phyloP scores from a whole-genome alignment of 2,113 vertebrate genomes.

The Poecile atricapillus region DNA sequence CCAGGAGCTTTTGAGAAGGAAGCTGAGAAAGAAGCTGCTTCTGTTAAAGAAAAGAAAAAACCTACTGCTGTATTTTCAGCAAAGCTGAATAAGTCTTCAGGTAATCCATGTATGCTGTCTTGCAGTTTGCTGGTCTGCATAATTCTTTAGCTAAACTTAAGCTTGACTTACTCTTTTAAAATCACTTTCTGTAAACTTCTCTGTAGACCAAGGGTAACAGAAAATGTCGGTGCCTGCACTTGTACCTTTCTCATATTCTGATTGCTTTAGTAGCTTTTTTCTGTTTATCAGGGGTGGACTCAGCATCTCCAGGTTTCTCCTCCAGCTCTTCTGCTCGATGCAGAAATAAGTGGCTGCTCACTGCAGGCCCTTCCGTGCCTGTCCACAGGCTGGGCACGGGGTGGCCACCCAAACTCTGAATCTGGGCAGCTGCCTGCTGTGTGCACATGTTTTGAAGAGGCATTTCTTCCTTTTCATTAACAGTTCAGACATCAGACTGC shows the following conservation, averaged over 20 bases:
- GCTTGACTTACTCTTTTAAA: neutral
- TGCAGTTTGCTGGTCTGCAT: conserved; percentile 40
- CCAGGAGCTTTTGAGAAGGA: conserved; percentile 62
- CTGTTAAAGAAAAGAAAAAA: conserved; percentile 68
- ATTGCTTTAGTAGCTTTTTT: conserved; percentile 1
- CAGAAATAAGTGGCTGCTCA: neutral
- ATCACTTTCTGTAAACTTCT: neutral
- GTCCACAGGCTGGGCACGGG: neutral
- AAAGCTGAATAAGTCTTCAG: conserved; percentile 80
- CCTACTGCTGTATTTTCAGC: conserved; percentile 72
- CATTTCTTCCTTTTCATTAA: neutral
- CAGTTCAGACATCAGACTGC: neutral
- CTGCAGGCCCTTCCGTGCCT: neutral
- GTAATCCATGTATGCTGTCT: conserved; percentile 71
- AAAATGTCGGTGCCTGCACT: neutral
- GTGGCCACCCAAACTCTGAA: neutral
- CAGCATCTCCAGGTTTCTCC: neutral
- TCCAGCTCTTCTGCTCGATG: neutral
- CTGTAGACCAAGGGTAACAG: neutral
- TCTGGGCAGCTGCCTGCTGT: neutral
- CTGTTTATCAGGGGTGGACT: conserved; percentile 8
- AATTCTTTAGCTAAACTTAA: conserved; percentile 56
- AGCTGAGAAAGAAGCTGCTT: conserved; percentile 63
- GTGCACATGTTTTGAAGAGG: neutral
- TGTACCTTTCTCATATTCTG: neutral